phyloP scores from a whole-genome alignment of 2,797 vertebrate species.

The Sphaeramia orbicularis region DNA sequence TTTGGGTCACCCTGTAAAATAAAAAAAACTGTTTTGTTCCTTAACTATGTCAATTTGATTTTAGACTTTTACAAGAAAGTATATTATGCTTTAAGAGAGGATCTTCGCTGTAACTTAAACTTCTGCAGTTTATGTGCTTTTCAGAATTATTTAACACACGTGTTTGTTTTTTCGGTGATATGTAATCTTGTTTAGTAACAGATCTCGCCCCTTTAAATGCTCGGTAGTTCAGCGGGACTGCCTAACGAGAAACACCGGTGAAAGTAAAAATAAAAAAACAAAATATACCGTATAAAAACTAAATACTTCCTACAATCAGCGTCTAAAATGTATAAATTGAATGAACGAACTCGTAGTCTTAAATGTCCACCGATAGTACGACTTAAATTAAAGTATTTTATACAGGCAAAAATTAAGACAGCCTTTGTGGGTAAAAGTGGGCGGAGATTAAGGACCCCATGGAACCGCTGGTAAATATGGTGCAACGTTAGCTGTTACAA shows the following conservation, averaged over 20 bases:
- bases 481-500: conserved; percentile 38
- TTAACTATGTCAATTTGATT: too few relatives aligned
- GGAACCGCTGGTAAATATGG: not conserved
- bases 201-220: conserved; percentile 11
- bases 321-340: too few relatives aligned
- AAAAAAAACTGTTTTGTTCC: too few relatives aligned
- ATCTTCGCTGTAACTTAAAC: too few relatives aligned
- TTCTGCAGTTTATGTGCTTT: too few relatives aligned
- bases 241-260: not conserved
- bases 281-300: not conserved
- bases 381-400: not conserved
- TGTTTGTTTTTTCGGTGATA: too few relatives aligned
- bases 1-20: too few relatives aligned
- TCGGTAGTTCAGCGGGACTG: not conserved
- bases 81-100: too few relatives aligned
- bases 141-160: too few relatives aligned
- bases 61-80: too few relatives aligned
- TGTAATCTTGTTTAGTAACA: not conserved
- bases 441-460: conserved; percentile 45
- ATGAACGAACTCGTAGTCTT: not conserved
- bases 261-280: fast-evolving
- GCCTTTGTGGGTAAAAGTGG: not conserved
- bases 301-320: too few relatives aligned
- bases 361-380: fast-evolving
- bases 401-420: conserved; percentile 39